Evolutionary conservation across 1,140 invertebrate genomes (phyloP).

Genomic region (Formica exsecta): DNA sequence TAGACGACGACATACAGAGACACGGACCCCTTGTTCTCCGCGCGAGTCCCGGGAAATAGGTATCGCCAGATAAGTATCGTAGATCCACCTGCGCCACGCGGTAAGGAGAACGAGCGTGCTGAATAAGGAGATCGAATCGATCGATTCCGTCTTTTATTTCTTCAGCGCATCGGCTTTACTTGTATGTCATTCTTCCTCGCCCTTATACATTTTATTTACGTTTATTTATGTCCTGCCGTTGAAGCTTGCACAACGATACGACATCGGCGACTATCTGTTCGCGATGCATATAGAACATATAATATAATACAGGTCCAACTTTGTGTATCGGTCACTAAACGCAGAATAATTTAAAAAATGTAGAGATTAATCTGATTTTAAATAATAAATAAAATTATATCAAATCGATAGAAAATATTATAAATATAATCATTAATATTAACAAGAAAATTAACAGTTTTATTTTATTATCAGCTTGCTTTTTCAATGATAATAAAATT

Average conservation of each 20-base stretch:
- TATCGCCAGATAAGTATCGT: constrained; percentile 34
- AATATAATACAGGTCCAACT: not conserved
- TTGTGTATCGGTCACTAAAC: not conserved
- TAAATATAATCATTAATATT: no score
- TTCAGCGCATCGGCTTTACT: not conserved
- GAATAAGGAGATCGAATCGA: constrained; percentile 38
- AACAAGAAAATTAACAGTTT: no score
- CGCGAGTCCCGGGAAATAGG: constrained; percentile 47
- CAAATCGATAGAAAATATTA: no score
- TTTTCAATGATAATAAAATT: no score
- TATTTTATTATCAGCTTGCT: no score
- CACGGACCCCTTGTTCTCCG: not conserved
- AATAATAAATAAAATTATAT: no score
- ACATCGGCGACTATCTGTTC: constrained; percentile 9
- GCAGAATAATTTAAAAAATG: no score
- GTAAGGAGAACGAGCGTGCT: constrained; percentile 8
- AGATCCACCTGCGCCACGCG: constrained; percentile 38
- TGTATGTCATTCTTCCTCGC: not conserved
- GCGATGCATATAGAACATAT: not conserved
- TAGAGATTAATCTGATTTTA: no score
- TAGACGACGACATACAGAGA: constrained; percentile 12
- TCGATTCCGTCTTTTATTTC: constrained; percentile 49
- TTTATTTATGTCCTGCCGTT: constrained; percentile 29
- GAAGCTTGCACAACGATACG: constrained; percentile 34
- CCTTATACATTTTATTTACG: constrained; percentile 55